Base-by-base conservation (phyloP, 2,888 invertebrate species). In the Ectemnius continuus region DNA sequence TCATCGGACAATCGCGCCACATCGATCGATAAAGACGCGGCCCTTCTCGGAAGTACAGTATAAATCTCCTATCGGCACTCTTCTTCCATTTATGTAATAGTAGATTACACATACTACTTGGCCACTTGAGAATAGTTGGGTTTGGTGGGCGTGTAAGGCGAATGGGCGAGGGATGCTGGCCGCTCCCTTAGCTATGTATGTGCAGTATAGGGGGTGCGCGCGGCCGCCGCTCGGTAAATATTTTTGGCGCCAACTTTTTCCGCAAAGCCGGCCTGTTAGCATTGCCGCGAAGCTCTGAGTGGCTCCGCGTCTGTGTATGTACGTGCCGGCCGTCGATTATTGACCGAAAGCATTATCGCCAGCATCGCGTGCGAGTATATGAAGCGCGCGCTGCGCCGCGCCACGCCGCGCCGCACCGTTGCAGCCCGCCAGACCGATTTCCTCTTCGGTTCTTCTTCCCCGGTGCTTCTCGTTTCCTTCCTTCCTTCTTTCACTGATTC, bases 231-330 rank as follows among this genome's bases (percentile, higher is more conserved):
- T 82, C 80, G 75, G 86, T 83, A 88, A 88, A 88, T 88, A 86
- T 88, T 88, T 88, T 88, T 87, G 88, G 87, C 88, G 88, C 86
- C 87, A 83, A 83, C 80, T 84, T 87, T 87, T 87, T 84, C 80
- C 79, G 77, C 85, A 77, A 80, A 79, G 75, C 16, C 52, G 52
- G 74, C 71, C 77, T 79, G 74, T 82, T 83, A 81, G 79, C 75
- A 78, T 36, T 79, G 78, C 73, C 75, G 70, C 78, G 81, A 81
- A 79, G 81, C 77, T 1, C 36, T 16, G 52, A 14, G 52, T 16
- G 52, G 52, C 52, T 23, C n/a, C 56, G 16, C 20, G 62, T 46
- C 65, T 45, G 63, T 56, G 61, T 23, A 45, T 64, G 72, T 79
- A 80, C 80, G 81, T 83, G 79, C 70, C 75, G 80, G 64, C 64